A percentile compares a stretch with the other conserved stretches of the same genome.
These are phyloP conservation scores for Styela clava DNA, from an alignment of 23 tunicate species.

Conservation along the genomic window DNA sequence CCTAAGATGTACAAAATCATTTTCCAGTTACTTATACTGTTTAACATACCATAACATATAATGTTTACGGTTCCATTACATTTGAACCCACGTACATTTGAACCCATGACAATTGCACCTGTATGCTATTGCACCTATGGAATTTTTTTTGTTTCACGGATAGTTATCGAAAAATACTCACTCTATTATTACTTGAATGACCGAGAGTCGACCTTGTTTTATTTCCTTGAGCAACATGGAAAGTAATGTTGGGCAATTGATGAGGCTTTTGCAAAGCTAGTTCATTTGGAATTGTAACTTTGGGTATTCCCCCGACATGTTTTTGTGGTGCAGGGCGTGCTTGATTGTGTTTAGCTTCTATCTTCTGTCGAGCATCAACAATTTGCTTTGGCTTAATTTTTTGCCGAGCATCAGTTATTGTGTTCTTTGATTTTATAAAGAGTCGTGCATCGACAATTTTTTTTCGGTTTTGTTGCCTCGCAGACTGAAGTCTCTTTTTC, in stretches of 20 bases:
- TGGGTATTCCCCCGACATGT: constrained; percentile 4
- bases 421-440: neutral
- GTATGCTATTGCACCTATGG: too few relatives aligned
- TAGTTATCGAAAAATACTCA: neutral
- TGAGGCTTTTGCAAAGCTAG: neutral
- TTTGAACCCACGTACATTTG: too few relatives aligned
- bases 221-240: neutral
- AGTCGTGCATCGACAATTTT: constrained; percentile 15
- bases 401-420: constrained; percentile 11
- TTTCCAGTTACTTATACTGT: too few relatives aligned
- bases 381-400: constrained; percentile 10
- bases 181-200: neutral
- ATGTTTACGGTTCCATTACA: too few relatives aligned
- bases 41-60: too few relatives aligned
- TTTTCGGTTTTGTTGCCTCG: neutral
- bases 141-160: too few relatives aligned
- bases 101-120: too few relatives aligned
- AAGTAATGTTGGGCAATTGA: neutral
- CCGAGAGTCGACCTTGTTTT: neutral
- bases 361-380: constrained; percentile 16
- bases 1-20: too few relatives aligned
- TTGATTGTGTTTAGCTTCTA: neutral
- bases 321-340: neutral
- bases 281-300: constrained; percentile 23
- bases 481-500: neutral